Conservation (phyloP, 30 jellyfish, hydroid and myxozoan species). For the Pseudorhiza aurosa region DNA sequence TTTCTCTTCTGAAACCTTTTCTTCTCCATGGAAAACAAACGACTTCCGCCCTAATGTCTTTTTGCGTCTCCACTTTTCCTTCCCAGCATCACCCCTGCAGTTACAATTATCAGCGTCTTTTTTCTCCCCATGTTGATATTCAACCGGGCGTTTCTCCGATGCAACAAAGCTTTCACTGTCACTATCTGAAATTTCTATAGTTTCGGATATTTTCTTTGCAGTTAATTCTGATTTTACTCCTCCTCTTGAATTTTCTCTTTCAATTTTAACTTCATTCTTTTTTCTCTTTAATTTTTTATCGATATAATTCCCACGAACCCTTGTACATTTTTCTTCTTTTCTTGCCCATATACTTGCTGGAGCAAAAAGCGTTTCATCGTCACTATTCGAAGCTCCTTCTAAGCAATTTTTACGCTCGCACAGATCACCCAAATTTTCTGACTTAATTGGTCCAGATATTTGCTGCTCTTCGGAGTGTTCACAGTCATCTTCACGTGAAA, state of each 20-base stretch:
- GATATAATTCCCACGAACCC: no score
- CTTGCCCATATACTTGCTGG: no score
- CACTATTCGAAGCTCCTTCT: no score
- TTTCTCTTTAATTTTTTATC: no score
- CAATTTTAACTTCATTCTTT: neutral
- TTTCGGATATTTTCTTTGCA: neutral
- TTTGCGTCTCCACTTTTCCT: neutral
- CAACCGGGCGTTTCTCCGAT: neutral
- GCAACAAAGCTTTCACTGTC: neutral
- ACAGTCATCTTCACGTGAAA: constrained; percentile 25
- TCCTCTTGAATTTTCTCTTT: neutral
- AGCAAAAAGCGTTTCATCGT: no score
- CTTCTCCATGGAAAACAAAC: no score
- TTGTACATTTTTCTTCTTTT: no score
- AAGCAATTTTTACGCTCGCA: no score
- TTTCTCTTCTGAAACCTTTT: no score
- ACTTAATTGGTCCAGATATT: neutral
- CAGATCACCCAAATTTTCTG: neutral
- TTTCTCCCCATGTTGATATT: neutral
- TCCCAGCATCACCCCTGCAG: neutral
- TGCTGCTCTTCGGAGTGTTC: constrained; percentile 25
- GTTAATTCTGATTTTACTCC: neutral
- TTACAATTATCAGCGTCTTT: neutral
- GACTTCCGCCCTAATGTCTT: no score
- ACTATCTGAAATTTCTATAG: neutral